Percentiles rank a stretch among this genome's conserved stretches.
Conservation (phyloP, 2,888 invertebrate species). For the Coecobrya sp. region DNA sequence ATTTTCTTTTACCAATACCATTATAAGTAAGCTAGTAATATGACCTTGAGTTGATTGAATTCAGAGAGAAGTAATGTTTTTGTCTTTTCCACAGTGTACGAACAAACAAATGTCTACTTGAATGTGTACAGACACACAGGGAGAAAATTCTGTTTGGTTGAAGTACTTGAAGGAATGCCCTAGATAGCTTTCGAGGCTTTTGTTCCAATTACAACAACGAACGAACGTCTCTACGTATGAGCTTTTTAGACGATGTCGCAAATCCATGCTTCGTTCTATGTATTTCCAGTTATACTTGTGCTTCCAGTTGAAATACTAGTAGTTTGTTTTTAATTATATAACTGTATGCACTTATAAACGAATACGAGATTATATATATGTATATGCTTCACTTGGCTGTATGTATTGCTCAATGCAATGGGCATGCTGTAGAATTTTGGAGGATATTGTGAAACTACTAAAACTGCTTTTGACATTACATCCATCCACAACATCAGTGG, state of each 20-base stretch:
- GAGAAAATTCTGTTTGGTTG: constrained; percentile 18
- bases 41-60: constrained; percentile 64
- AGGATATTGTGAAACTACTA: constrained; percentile 33
- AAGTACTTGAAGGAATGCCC: constrained; percentile 43
- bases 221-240: constrained; percentile 42
- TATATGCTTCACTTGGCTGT: background rate
- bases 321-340: constrained; percentile 49
- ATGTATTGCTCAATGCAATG: constrained; percentile 17
- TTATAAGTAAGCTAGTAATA: background rate
- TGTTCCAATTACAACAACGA: constrained; percentile 59
- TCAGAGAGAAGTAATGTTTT: constrained; percentile 4
- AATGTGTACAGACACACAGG: background rate
- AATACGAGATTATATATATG: constrained; percentile 10
- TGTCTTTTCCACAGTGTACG: background rate
- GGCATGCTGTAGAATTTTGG: constrained; percentile 35
- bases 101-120: background rate
- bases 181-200: constrained; percentile 57
- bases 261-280: constrained; percentile 21
- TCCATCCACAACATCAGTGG: constrained; percentile 52
- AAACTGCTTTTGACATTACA: constrained; percentile 61
- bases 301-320: background rate
- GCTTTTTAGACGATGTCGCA: constrained; percentile 36
- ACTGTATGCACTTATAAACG: background rate
- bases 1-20: constrained; percentile 37
- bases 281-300: background rate